These are phyloP conservation scores for Notolabrus celidotus DNA, from an alignment of 2,797 vertebrate genomes.

Conservation along the genomic window DNA sequence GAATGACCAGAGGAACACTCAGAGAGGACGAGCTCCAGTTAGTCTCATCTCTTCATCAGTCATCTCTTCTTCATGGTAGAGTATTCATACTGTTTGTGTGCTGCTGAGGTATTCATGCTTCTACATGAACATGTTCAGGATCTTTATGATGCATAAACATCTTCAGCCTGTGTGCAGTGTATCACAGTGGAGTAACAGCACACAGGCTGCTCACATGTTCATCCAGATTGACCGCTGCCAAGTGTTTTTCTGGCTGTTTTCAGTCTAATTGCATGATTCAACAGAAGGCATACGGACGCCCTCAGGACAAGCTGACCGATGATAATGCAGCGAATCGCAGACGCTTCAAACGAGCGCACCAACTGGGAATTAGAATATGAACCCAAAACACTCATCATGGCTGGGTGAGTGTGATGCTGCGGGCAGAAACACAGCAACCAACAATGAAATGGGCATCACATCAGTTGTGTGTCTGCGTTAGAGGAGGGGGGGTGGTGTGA, in stretches of 20 bases:
- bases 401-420: constrained; percentile 57
- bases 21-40: too few relatives aligned
- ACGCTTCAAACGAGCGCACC: constrained; percentile 59
- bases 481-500: constrained; percentile 9
- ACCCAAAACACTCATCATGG: constrained; percentile 65
- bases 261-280: constrained; percentile 53
- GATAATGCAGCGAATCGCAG: constrained; percentile 50
- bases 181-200: constrained; percentile 1
- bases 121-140: too few relatives aligned
- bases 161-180: background rate
- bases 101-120: too few relatives aligned
- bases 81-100: too few relatives aligned
- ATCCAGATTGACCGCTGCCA: constrained; percentile 14
- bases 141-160: background rate
- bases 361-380: constrained; percentile 65
- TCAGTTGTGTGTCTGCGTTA: constrained; percentile 30
- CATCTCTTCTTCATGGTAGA: too few relatives aligned
- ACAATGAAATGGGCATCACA: constrained; percentile 59
- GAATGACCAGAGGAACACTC: too few relatives aligned
- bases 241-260: constrained; percentile 45
- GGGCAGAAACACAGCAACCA: constrained; percentile 61
- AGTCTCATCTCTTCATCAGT: too few relatives aligned
- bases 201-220: constrained; percentile 2
- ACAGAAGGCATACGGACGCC: constrained; percentile 51
- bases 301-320: constrained; percentile 51